Base-by-base conservation (phyloP, 2,888 invertebrate genomes). In the Platerodrilus igneus region DNA sequence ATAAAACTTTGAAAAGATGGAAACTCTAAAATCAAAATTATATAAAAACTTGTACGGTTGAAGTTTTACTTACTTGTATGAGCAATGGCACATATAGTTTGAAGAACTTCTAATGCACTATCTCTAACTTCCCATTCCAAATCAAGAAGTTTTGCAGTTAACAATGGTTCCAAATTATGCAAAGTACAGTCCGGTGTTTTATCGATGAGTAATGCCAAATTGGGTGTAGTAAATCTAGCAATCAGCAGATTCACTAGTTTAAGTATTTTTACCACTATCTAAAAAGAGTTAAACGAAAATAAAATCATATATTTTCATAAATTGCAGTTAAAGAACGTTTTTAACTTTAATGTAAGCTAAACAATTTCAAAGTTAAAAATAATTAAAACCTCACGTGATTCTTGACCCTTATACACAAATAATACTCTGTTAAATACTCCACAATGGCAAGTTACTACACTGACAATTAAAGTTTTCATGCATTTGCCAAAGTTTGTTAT, bases 111-210 rank as follows among this genome's bases (percentile, higher is more conserved):
- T 15, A 88, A 59, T 0, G 85, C 80, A 3, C 83, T 83, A 53
- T 89, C 88, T 21, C 86, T 72, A 1, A 88, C 78, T 63, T 88
- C 87, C 89, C 88, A 89, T 30, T 79, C 72, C 3, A 73, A 65
- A 57, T 86, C 85, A 50, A 84, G 81, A 59, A 86, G 69, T 58
- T 84, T 80, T 61, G 76, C 75, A 31, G 76, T 76, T 3, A 89
- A 72, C 7, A 84, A 75, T 7, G 77, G 74, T 0, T 83, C 84
- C 5, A 87, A 64, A 41, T 77, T 75, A 42, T 78, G 73, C 62
- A 85, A 75, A 0, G 78, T 70, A 14, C 66, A 62, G 2, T 80
- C 79, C 2, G 77, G 73, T 32, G 78, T 70, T 10, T 78, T 74
- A 54, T 86, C 83, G 44, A 85, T 71, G 4, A 88, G 67, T 15